phyloP scores from a whole-genome alignment of 2,797 vertebrate species.

The Thamnophis elegans region DNA sequence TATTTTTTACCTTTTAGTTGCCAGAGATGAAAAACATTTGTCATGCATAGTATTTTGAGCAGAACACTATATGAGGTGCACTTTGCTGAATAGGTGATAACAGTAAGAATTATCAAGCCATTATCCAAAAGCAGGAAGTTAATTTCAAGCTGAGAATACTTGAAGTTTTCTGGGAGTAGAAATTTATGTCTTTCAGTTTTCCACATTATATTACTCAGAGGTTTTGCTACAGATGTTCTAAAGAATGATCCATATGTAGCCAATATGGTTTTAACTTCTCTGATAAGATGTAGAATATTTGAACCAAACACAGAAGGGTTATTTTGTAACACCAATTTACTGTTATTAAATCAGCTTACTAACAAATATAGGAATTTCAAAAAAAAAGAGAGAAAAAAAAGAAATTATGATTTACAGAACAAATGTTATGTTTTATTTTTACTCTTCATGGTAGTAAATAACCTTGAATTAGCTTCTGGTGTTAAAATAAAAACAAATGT shows the following conservation, averaged over 20 bases:
- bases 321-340: not conserved
- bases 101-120: not conserved
- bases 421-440: not conserved
- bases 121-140: not conserved
- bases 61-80: not conserved
- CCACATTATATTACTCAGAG: not conserved
- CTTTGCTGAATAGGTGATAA: not conserved
- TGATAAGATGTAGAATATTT: not conserved
- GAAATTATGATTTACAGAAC: not conserved
- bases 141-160: not conserved
- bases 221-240: not conserved
- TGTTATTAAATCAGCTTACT: not conserved
- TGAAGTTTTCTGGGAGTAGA: not conserved
- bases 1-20: not conserved
- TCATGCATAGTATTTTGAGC: not conserved
- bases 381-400: not conserved
- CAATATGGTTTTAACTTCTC: not conserved
- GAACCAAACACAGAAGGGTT: not conserved
- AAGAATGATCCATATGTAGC: not conserved
- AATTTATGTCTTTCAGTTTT: not conserved
- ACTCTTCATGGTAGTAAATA: not conserved
- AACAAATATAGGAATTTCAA: not conserved
- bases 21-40: not conserved
- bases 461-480: not conserved
- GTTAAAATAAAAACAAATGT: conserved; percentile 25